These are phyloP conservation scores for Andrena hattorfiana DNA, from an alignment of 2,888 invertebrate genomes.

Conservation along the genomic window DNA sequence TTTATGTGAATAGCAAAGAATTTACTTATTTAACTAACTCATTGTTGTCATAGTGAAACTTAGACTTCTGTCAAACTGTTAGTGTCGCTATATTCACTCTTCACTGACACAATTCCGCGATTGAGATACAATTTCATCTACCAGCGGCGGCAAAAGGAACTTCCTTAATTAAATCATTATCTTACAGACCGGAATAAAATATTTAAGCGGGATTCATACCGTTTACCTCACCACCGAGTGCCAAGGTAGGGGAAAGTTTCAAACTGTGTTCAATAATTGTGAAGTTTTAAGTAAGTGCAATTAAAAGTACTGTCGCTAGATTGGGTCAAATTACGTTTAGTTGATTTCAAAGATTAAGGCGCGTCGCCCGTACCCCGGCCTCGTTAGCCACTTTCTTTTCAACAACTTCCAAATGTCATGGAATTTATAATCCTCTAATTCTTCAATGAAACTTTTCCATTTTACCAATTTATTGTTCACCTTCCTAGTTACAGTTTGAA, in stretches of 20 bases:
- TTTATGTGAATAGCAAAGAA: not conserved
- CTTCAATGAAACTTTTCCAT: no score
- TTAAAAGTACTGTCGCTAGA: slow-evolving; percentile 30
- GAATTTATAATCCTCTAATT: slow-evolving; percentile 6
- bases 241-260: not conserved
- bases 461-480: no score
- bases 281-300: slow-evolving; percentile 28
- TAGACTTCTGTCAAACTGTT: not conserved
- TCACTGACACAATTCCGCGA: not conserved
- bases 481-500: no score
- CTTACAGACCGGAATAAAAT: not conserved
- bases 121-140: not conserved
- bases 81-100: not conserved
- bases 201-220: slow-evolving; percentile 11
- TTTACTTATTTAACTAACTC: not conserved
- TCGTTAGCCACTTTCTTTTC: slow-evolving; percentile 17
- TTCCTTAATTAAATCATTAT: slow-evolving; percentile 26
- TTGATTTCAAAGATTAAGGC: slow-evolving; percentile 17
- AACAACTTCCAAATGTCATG: slow-evolving; percentile 2
- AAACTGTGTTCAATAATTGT: slow-evolving; percentile 24
- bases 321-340: slow-evolving; percentile 10
- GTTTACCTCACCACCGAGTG: slow-evolving; percentile 1
- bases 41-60: no score
- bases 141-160: not conserved
- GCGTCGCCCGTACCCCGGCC: not conserved